Percentiles rank a stretch among this genome's conserved stretches.
Conservation (phyloP, 2,888 invertebrate species). For the Labia minor region DNA sequence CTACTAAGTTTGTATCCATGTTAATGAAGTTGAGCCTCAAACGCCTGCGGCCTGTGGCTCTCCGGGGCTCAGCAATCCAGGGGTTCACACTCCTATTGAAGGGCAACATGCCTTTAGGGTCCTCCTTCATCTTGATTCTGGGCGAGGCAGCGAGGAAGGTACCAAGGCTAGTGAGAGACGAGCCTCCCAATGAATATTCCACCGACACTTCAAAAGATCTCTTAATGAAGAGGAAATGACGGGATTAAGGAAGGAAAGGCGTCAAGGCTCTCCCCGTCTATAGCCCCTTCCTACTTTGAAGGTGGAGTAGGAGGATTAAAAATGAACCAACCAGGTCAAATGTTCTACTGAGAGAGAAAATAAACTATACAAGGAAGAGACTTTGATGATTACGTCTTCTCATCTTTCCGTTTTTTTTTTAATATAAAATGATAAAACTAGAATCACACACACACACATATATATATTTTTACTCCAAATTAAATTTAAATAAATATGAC, state of each 20-base stretch:
- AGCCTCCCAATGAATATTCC: conserved; percentile 3
- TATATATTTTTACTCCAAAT: too few species aligned
- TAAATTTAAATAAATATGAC: too few species aligned
- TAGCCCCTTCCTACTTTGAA: not conserved
- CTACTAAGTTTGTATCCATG: not conserved
- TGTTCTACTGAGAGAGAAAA: too few species aligned
- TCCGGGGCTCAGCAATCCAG: not conserved
- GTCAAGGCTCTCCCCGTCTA: not conserved
- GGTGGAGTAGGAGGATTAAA: not conserved
- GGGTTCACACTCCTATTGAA: not conserved
- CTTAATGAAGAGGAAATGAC: conserved; percentile 13
- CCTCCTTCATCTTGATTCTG: not conserved
- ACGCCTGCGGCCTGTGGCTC: conserved; percentile 13
- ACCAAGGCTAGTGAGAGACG: not conserved
- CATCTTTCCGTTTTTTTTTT: too few species aligned
- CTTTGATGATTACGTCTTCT: too few species aligned
- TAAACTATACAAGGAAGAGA: too few species aligned
- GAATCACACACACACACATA: too few species aligned
- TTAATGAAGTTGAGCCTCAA: conserved; percentile 4
- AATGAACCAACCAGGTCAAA: not conserved
- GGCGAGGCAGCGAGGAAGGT: not conserved
- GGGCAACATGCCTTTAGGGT: not conserved
- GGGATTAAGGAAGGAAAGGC: conserved; percentile 13
- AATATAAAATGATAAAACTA: too few species aligned
- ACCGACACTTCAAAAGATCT: conserved; percentile 13